Evolutionary conservation across 2,888 invertebrate species (phyloP), one percentile per base, ranked within the genome.

Genomic region (Drosophila kambysellisi): DNA sequence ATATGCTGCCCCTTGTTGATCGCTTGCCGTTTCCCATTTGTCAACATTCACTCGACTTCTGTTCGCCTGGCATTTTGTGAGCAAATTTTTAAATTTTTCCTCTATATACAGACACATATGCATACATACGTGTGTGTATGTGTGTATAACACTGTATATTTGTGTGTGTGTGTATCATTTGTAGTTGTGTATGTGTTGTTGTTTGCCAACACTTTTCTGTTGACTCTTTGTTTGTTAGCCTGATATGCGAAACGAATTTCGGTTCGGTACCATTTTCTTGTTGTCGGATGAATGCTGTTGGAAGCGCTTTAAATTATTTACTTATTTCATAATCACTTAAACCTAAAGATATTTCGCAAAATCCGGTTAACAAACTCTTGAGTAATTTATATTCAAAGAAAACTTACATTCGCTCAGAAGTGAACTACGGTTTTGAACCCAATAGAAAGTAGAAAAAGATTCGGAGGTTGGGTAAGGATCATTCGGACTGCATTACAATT

Each of bases 1-100:
- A 64, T 73, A 64, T 68, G 65, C 56, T 71, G 71, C 46, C 63
- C 63, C 72, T 67, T 69, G 73, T 81, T 69, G 77, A 80, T 80
- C 66, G 70, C 61, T 59, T 56, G 54, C 39, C 39, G 20, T 50
- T 46, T 57, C 56, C 50, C 61, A 58, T 15, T 65, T 32, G 33
- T 20, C 29, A 56, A 29, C 70, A 7, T 56, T 52, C 67, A 39
- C 20, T 53, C 51, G 17, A 61, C 64, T 90, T 65, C 89, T 88
- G 87, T 75, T 72, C 84, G 90, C 87, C 87, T 88, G 84, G 89
- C 81, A 74, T 76, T 87, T 82, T 79, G 89, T 76, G 83, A 88
- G 89, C 82, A 89, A 89, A 87, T 90, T 88, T 88, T 90, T 82
- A 81, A 81, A 76, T 43, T 80, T 87, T 77, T 74, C 66, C 54